These are phyloP conservation scores for Lycopodina hypogea DNA, from an alignment of 37 sponge, comb jelly and placozoan species.

Conservation along the genomic window DNA sequence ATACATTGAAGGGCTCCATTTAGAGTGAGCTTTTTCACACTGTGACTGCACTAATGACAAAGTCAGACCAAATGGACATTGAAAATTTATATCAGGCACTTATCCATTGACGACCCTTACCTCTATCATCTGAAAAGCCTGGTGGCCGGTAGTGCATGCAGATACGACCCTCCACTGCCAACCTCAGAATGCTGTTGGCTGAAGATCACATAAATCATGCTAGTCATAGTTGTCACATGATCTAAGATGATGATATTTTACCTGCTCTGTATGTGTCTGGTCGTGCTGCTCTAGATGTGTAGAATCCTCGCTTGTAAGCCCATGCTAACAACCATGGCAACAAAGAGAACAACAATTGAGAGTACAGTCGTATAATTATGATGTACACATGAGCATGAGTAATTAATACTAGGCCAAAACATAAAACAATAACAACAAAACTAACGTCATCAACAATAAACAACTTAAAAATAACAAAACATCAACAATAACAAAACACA, in stretches of 20 bases:
- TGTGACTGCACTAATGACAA: no score
- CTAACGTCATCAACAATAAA: no score
- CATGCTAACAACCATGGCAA: constrained; percentile 60
- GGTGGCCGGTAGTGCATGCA: constrained; percentile 82
- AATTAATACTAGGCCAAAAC: no score
- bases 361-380: not conserved
- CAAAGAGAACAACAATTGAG: not conserved
- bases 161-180: constrained; percentile 89
- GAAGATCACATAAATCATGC: not conserved
- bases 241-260: not conserved
- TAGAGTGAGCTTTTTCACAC: no score
- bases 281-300: constrained; percentile 87
- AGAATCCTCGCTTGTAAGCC: constrained; percentile 81
- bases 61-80: no score
- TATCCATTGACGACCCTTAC: no score
- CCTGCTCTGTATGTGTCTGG: constrained; percentile 93
- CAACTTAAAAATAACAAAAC: no score
- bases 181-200: constrained; percentile 91
- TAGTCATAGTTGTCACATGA: not conserved
- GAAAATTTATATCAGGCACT: no score
- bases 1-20: no score
- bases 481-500: no score
- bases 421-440: no score
- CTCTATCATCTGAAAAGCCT: constrained; percentile 64
- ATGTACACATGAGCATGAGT: no score